These are phyloP conservation scores for Loxodonta africana DNA, from an alignment of 2,113 vertebrate species.

Conservation along the genomic window DNA sequence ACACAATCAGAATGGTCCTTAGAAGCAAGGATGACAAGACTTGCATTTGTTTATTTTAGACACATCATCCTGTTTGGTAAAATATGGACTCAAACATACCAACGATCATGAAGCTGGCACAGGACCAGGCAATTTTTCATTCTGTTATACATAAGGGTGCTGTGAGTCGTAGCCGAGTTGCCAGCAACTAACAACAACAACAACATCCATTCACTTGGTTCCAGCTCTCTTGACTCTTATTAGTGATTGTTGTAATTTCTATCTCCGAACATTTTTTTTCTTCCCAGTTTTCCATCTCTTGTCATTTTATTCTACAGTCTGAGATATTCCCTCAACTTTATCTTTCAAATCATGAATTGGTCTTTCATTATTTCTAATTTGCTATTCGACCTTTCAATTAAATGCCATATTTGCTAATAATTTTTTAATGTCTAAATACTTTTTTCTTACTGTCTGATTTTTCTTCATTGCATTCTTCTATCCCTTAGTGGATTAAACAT, in stretches of 20 bases:
- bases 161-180: background rate
- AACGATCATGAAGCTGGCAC: background rate
- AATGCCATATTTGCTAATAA: background rate
- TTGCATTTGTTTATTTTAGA: background rate
- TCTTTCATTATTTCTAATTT: background rate
- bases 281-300: background rate
- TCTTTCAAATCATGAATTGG: background rate
- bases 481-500: background rate
- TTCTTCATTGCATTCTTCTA: background rate
- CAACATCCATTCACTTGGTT: background rate
- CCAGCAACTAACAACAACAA: background rate
- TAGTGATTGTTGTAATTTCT: background rate
- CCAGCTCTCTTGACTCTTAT: background rate
- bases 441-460: background rate
- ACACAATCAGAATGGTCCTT: too few relatives aligned
- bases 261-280: background rate
- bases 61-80: background rate
- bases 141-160: background rate
- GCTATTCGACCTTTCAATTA: background rate
- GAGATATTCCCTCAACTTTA: background rate
- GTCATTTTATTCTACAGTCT: background rate
- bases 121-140: too few relatives aligned
- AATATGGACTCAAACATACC: background rate
- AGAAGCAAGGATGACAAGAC: background rate
- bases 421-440: background rate